Conservation (phyloP, 2,888 invertebrate genomes). For the Eulithis prunata region DNA sequence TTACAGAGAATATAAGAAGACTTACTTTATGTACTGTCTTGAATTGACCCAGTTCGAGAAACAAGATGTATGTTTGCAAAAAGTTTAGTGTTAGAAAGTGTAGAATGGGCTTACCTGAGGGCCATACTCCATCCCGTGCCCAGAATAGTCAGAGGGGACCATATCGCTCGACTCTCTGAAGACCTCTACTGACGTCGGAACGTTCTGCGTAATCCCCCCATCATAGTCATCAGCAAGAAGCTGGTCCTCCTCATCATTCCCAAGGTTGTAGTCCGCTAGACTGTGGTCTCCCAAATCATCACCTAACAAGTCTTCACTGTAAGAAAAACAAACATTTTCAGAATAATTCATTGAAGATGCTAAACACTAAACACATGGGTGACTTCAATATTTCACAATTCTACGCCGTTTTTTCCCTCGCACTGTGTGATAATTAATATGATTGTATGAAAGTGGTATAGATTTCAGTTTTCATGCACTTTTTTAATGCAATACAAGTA, state of each 20-base stretch:
- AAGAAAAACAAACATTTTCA: slow-evolving; percentile 49
- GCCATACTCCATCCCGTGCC: slow-evolving; percentile 58
- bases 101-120: slow-evolving; percentile 53
- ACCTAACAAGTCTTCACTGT: slow-evolving; percentile 79
- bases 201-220: slow-evolving; percentile 67
- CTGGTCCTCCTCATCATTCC: slow-evolving; percentile 80
- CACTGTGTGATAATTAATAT: neutral
- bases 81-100: too few species aligned
- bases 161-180: slow-evolving; percentile 58
- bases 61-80: too few species aligned
- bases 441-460: neutral
- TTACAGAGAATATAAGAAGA: too few species aligned
- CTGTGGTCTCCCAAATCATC: slow-evolving; percentile 81
- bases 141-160: slow-evolving; percentile 61
- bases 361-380: slow-evolving; percentile 31
- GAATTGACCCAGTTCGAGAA: too few species aligned
- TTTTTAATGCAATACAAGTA: slow-evolving; percentile 27
- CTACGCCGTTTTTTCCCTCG: neutral
- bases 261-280: slow-evolving; percentile 79
- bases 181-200: slow-evolving; percentile 60
- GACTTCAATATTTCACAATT: slow-evolving; percentile 13
- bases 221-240: slow-evolving; percentile 79
- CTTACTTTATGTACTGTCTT: too few species aligned
- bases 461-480: slow-evolving; percentile 15
- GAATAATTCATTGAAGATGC: neutral